Conservation (phyloP, 2,113 vertebrate genomes). For the Hippocampus guttulatus region DNA sequence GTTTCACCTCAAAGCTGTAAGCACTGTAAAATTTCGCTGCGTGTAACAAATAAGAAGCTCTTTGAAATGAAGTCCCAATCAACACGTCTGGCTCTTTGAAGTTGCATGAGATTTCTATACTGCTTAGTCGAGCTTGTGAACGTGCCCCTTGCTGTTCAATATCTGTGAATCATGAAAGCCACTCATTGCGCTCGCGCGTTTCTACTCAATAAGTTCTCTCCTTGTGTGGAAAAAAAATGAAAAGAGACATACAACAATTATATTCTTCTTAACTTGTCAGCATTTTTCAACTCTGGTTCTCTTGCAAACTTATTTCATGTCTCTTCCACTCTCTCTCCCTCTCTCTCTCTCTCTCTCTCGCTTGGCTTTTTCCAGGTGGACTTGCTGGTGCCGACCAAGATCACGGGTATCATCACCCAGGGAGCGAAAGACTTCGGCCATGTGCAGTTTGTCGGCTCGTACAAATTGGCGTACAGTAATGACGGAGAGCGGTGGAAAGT, state of each 20-base stretch:
- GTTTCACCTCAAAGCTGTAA: constrained; percentile 23
- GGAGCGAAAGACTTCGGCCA: constrained; percentile 99
- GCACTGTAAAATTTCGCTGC: constrained; percentile 35
- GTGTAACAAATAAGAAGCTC: constrained; percentile 57
- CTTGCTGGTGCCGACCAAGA: constrained; percentile 87
- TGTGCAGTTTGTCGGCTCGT: constrained; percentile 95
- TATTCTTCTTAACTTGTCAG: not conserved
- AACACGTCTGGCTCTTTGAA: constrained; percentile 39
- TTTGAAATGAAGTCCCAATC: constrained; percentile 68
- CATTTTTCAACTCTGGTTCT: not conserved
- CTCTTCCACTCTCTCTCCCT: constrained; percentile 5
- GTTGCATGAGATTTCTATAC: constrained; percentile 54
- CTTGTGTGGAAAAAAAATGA: constrained; percentile 25
- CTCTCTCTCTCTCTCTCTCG: constrained; percentile 6
- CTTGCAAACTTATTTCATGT: not conserved
- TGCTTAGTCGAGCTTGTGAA: constrained; percentile 61
- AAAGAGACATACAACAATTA: constrained; percentile 18
- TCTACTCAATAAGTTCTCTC: constrained; percentile 50
- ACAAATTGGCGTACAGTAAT: constrained; percentile 94
- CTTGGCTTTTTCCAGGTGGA: constrained; percentile 76
- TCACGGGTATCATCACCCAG: constrained; percentile 96
- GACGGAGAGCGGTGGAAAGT: constrained; percentile 88
- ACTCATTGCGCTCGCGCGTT: constrained; percentile 43
- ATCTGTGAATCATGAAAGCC: constrained; percentile 69
- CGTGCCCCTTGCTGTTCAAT: constrained; percentile 61